These are phyloP conservation scores for Choristoneura fumiferana DNA, from an alignment of 1,140 invertebrate genomes.

Conservation along the genomic window DNA sequence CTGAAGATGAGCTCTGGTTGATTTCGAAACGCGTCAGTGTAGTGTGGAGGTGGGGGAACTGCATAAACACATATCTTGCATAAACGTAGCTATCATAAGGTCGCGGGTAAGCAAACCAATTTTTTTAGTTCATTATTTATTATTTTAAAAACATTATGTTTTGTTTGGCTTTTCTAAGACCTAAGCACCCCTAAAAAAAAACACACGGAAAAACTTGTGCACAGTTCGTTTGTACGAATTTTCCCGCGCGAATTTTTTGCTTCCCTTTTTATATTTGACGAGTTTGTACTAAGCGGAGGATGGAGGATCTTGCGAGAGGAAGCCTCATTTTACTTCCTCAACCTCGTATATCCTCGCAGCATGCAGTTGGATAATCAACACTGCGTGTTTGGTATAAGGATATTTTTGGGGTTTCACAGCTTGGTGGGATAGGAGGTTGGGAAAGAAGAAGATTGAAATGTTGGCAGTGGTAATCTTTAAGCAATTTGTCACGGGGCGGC, in stretches of 20 bases:
- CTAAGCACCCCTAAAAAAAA: constrained; percentile 1
- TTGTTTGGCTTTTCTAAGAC: too few species aligned
- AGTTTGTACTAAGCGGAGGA: constrained; percentile 12
- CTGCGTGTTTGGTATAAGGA: neutral
- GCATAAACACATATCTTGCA: too few species aligned
- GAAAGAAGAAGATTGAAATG: neutral
- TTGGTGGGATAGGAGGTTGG: neutral
- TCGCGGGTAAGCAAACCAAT: too few species aligned
- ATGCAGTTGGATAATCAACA: too few species aligned
- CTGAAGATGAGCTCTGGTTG: too few species aligned
- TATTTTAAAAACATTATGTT: too few species aligned
- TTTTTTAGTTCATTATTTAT: too few species aligned
- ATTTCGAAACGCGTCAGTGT: too few species aligned
- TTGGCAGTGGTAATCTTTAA: constrained; percentile 16
- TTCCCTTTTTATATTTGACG: constrained; percentile 15
- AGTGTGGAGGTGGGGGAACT: too few species aligned
- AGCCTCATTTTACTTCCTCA: too few species aligned
- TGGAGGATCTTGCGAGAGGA: neutral
- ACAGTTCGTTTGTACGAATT: constrained; percentile 11
- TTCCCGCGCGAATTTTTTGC: constrained; percentile 13
- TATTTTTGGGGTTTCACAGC: neutral
- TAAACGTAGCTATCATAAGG: too few species aligned
- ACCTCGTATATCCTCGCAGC: too few species aligned
- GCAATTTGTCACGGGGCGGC: constrained; percentile 14
- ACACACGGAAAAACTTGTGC: constrained; percentile 9